Conservation (phyloP, 37 sponge, comb jelly and placozoan genomes). For the Theonella swinhoei region DNA sequence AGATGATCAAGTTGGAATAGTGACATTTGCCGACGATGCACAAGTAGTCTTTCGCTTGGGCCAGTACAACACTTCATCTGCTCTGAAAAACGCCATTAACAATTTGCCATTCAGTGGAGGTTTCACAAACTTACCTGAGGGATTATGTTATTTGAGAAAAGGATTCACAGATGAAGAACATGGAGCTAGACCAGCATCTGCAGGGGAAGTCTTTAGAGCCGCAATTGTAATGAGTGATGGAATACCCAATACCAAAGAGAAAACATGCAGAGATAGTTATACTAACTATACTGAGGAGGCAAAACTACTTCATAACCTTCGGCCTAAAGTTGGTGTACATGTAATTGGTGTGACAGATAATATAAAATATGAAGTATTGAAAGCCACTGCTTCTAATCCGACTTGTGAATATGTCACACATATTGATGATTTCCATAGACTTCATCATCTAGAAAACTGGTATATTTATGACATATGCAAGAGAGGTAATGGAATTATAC, state of each 20-base stretch:
- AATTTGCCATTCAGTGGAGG: neutral
- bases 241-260: neutral
- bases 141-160: neutral
- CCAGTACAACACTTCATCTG: neutral
- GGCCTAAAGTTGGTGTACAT: neutral
- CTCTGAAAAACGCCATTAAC: neutral
- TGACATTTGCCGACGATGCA: neutral
- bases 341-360: conserved; percentile 12
- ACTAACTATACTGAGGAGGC: neutral
- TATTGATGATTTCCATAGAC: neutral
- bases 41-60: neutral
- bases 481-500: neutral
- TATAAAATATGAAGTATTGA: neutral
- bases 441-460: neutral
- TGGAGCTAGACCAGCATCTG: neutral
- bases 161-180: neutral
- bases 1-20: neutral
- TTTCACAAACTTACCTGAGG: conserved; percentile 12
- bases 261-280: neutral
- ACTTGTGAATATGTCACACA: neutral
- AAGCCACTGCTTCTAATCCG: conserved; percentile 5
- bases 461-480: neutral
- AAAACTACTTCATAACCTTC: neutral
- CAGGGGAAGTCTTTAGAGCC: neutral
- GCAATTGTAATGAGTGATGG: conserved; percentile 20